Evolutionary conservation across 1,140 invertebrate species (phyloP), one percentile per base, ranked within the genome.

Genomic region (Dreissena polymorpha): DNA sequence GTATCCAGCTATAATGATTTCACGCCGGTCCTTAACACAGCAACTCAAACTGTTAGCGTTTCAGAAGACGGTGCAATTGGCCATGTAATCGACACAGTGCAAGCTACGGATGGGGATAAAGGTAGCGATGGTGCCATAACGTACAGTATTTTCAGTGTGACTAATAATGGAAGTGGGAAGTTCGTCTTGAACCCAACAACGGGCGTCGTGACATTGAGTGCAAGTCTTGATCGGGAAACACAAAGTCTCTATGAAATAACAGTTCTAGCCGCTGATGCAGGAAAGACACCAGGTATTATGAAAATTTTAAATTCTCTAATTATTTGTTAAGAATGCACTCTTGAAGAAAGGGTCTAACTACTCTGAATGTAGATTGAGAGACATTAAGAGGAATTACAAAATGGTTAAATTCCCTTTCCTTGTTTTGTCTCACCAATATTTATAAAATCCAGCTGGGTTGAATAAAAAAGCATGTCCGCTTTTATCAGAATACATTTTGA

Each of bases 1-100:
- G 71, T 90, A 1, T 70, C 70, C 96, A 97, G 98, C 90, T 93
- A 98, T 25, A 98, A 99, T 91, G 98, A 99, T 93, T 98, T 98
- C 91, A 95, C 96, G 0, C 97, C 98, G 0, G 93, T 97, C 25
- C 98, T 99, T 39, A 73, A 67, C 8, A 73, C 86, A 14, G 50
- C 73, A 13, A 21, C 81, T 39, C 67, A 68, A n/a, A 83, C 64
- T 25, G 60, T 76, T 13, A 74, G 14, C 25, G 53, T 86, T 14
- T 18, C 83, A 39, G 87, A 88, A 75, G 71, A 86, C 18, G 60
- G 60, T 65, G 65, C 71, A 13, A 2, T 77, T 39, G 85, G 85
- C 18, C 53, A 50, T 7, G 23, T 14, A 23, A 72, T 88, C n/a
- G 57, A 82, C 60, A 65, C 82, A 10, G 57, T 88, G 3, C 53